These are phyloP conservation scores for Caenorhabditis sp. DNA, from an alignment of 2,888 invertebrate species.

Conservation along the genomic window DNA sequence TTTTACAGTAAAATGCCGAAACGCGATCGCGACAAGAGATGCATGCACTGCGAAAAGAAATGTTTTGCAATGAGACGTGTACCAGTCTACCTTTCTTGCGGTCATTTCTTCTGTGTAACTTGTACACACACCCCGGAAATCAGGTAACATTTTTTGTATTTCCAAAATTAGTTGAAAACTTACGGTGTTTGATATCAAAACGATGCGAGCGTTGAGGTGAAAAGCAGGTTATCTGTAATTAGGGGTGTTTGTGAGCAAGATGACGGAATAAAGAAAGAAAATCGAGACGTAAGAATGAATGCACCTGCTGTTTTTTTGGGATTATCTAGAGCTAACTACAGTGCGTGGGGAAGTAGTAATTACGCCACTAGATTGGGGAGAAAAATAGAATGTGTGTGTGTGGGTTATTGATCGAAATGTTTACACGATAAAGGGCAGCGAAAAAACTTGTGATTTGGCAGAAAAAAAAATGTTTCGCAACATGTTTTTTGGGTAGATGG, in stretches of 20 bases:
- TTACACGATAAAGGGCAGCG: no score
- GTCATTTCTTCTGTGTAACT: neutral
- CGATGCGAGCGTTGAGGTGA: neutral
- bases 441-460: no score
- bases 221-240: neutral
- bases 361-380: neutral
- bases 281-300: neutral
- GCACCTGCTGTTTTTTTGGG: no score
- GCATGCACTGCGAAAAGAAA: neutral
- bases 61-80: neutral
- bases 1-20: neutral
- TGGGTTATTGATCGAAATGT: no score
- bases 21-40: neutral
- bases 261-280: neutral
- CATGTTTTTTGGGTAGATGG: neutral
- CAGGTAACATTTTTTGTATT: neutral
- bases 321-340: no score
- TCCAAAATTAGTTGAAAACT: neutral
- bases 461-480: neutral
- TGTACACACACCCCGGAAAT: neutral
- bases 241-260: no score
- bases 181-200: neutral
- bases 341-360: no score
- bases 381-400: no score
- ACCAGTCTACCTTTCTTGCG: neutral